These are phyloP conservation scores for Mus minutoides DNA, from an alignment of 2,797 vertebrate genomes.

Conservation along the genomic window DNA sequence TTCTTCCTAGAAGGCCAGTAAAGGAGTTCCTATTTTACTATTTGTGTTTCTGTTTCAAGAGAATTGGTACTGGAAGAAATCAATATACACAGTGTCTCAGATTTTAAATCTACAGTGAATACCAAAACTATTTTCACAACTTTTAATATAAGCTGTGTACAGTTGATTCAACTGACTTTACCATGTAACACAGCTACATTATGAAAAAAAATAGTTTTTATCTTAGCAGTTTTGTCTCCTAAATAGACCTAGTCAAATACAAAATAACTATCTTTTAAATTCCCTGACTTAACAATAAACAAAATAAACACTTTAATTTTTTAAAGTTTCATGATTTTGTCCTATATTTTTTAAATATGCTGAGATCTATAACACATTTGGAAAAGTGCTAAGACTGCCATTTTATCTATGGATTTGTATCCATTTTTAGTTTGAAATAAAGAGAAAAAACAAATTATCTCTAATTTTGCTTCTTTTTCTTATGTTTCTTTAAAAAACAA, in stretches of 20 bases:
- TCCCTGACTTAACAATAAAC: constrained; percentile 6
- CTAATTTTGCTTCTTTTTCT: constrained; percentile 37
- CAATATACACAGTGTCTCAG: background rate
- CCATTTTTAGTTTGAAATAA: constrained; percentile 42
- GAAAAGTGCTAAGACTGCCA: background rate
- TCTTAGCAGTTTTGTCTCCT: constrained; percentile 11
- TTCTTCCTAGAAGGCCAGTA: background rate
- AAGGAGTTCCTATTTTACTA: background rate
- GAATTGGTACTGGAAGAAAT: background rate
- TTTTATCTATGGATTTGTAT: constrained; percentile 18
- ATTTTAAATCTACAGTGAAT: constrained; percentile 14
- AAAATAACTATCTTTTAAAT: constrained; percentile 27
- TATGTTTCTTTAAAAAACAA: background rate
- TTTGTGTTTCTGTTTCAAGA: constrained; percentile 10
- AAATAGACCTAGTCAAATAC: constrained; percentile 1
- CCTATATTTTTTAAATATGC: constrained; percentile 18
- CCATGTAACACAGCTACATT: background rate
- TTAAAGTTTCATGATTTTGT: constrained; percentile 3
- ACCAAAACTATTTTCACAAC: background rate
- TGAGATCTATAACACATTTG: background rate
- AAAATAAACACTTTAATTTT: constrained; percentile 16
- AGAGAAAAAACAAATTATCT: background rate
- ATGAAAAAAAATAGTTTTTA: constrained; percentile 12
- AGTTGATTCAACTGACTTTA: constrained; percentile 5
- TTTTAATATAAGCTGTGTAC: constrained; percentile 20